A percentile compares a stretch with the other conserved stretches of the same genome.
These are phyloP conservation scores for Wasmannia auropunctata DNA, from an alignment of 1,140 invertebrate genomes.

Conservation along the genomic window DNA sequence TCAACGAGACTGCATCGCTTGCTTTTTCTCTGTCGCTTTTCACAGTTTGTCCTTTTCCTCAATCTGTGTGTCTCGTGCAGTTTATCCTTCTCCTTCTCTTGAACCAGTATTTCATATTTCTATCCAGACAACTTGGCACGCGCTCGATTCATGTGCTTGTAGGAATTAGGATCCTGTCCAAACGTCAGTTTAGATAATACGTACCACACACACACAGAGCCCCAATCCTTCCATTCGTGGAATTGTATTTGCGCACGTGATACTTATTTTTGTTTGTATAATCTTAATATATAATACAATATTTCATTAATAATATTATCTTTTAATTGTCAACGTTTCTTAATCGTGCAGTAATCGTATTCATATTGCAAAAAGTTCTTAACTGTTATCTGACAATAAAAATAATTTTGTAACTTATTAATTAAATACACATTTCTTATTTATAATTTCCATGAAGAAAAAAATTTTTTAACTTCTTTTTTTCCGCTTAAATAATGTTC, in stretches of 20 bases:
- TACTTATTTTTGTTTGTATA: background rate
- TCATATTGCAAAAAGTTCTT: background rate
- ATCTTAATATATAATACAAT: background rate
- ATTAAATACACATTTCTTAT: background rate
- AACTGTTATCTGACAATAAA: background rate
- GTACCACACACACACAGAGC: too few relatives aligned
- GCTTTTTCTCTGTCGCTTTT: conserved; percentile 8
- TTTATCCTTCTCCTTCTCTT: background rate
- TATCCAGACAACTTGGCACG: conserved; percentile 62
- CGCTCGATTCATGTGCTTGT: conserved; percentile 46
- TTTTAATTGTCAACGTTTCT: background rate
- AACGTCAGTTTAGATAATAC: background rate
- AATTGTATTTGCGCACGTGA: conserved; percentile 26
- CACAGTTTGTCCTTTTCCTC: background rate
- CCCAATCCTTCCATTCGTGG: background rate
- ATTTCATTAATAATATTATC: conserved; percentile 8
- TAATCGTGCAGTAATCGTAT: background rate
- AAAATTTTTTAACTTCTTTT: background rate
- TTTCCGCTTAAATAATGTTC: background rate
- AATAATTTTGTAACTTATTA: background rate
- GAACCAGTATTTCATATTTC: conserved; percentile 44
- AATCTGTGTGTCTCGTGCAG: background rate
- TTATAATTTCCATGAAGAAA: background rate
- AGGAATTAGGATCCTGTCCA: conserved; percentile 23
- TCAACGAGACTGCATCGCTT: conserved; percentile 3